Evolutionary conservation across 1,140 invertebrate genomes (phyloP), one percentile per base, ranked within the genome.

Genomic region (Venustaconcha ellipsiformis): DNA sequence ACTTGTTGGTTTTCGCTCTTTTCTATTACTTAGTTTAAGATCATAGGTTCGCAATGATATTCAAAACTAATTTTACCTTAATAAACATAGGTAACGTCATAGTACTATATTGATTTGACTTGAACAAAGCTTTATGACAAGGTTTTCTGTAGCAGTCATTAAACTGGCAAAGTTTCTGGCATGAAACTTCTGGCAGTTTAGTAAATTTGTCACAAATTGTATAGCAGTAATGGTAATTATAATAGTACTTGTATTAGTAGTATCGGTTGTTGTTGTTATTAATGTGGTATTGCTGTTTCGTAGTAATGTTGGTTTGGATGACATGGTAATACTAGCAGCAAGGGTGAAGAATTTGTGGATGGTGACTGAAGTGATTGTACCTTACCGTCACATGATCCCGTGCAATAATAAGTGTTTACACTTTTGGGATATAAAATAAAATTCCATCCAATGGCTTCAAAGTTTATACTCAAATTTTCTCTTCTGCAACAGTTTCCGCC

Each of bases 341-440:
- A 48, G 4, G 37, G 11, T 6, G 37, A 11, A 6, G 6, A 6
- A 48, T 1, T 48, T 48, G 37, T 8, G 37, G 37, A 48, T 11
- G 0, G 6, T 48, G 37, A 48, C 11, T 48, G 6, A 48, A 48
- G 37, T 48, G 37, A 11, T 48, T 48, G 37, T 14, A 8, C 20
- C 48, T 64, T 75, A 82, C 83, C 81, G 55, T 82, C 72, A 89
- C 96, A 98, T 83, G 96, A 95, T 65, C 96, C 96, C 82, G 94
- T 93, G 89, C 96, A 98, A 90, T 97, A 97, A 90, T 97, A 97
- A n/a, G 96, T 96, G 89, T 95, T 95, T 90, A 97, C 97, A 0
- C 94, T 94, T 20, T 90, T 90, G 12, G 96, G 96, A 62, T 95
- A 95, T 79, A 97, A 96, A 84, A 98, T 96, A 95, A 96, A 97